These are phyloP conservation scores for Leptinotarsa haldemani DNA, from an alignment of 2,888 invertebrate species.

Conservation along the genomic window DNA sequence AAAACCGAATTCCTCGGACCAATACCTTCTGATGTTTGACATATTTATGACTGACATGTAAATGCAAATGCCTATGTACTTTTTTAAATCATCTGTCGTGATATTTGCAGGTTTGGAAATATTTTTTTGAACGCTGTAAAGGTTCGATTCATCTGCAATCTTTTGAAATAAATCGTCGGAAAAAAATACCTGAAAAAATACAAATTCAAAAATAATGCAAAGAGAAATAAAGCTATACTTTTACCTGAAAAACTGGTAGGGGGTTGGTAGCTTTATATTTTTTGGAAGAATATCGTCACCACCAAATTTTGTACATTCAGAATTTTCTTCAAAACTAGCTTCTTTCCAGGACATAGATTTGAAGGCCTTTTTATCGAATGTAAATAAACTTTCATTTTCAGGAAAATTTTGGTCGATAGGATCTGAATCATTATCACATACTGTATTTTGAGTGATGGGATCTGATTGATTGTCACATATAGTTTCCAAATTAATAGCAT, in stretches of 20 bases:
- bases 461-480: too few relatives aligned
- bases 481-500: too few relatives aligned
- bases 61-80: not conserved
- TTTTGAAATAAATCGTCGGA: not conserved
- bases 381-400: not conserved
- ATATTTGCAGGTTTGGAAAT: not conserved
- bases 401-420: too few relatives aligned
- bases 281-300: not conserved
- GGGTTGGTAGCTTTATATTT: not conserved
- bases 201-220: not conserved
- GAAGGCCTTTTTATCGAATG: conserved; percentile 1
- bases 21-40: not conserved
- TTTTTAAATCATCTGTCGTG: not conserved
- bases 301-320: not conserved
- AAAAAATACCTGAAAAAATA: not conserved
- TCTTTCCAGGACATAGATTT: not conserved
- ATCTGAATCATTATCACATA: too few relatives aligned
- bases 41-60: not conserved
- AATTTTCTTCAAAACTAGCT: not conserved
- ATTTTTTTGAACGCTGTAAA: not conserved
- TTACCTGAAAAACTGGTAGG: not conserved
- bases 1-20: not conserved
- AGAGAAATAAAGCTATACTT: not conserved
- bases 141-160: conserved; percentile 1
- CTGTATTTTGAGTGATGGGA: too few relatives aligned